These are phyloP conservation scores for Clarias pachynema DNA, from an alignment of 2,797 vertebrate genomes.

Conservation along the genomic window DNA sequence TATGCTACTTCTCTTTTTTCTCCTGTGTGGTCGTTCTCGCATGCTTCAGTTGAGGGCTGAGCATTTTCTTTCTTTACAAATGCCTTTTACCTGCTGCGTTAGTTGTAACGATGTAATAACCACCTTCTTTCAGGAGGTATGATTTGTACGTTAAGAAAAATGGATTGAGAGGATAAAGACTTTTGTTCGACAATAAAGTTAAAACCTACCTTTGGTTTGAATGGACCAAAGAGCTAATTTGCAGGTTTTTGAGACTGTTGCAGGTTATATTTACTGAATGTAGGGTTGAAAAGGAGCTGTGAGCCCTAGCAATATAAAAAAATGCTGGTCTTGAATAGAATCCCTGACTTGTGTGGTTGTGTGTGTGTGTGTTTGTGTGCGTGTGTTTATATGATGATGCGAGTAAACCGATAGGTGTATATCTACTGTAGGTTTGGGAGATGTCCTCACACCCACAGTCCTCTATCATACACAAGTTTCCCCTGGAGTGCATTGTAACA, in stretches of 20 bases:
- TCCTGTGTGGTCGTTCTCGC: slow-evolving; percentile 58
- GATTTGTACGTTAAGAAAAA: slow-evolving; percentile 34
- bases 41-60: slow-evolving; percentile 56
- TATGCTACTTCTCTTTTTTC: slow-evolving; percentile 18
- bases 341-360: slow-evolving; percentile 2
- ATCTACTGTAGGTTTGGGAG: slow-evolving; percentile 13
- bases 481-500: slow-evolving; percentile 52
- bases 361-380: slow-evolving; percentile 1
- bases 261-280: background rate
- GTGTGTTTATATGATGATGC: slow-evolving; percentile 14
- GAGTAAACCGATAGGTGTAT: slow-evolving; percentile 29
- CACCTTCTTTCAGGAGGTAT: slow-evolving; percentile 58
- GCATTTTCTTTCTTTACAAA: slow-evolving; percentile 35
- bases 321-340: background rate
- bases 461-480: slow-evolving; percentile 51
- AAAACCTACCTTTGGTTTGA: slow-evolving; percentile 10
- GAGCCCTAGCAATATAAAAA: background rate
- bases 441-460: slow-evolving; percentile 20
- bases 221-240: background rate
- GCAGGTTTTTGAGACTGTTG: background rate
- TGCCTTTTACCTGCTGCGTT: slow-evolving; percentile 1
- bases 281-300: slow-evolving; percentile 3
- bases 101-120: slow-evolving; percentile 31
- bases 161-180: background rate
- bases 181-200: slow-evolving; percentile 32